A percentile compares a stretch with the other conserved stretches of the same genome.
phyloP scores from a whole-genome alignment of 2,797 vertebrate species.

The Tenualosa ilisha region DNA sequence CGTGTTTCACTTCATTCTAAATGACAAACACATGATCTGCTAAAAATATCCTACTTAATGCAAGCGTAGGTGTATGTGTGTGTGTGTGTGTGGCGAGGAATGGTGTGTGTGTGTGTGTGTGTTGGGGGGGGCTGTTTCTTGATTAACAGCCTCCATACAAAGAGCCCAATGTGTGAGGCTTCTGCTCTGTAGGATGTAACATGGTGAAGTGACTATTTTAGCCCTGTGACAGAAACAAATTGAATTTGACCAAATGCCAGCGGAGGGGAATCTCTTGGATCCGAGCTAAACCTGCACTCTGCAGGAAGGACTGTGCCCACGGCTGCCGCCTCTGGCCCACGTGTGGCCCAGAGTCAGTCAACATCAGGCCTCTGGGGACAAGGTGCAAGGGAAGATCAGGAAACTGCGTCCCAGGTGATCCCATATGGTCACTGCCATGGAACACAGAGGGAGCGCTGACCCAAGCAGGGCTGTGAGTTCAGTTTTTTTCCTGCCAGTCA shows the following conservation, averaged over 20 bases:
- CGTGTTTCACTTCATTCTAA: conserved; percentile 21
- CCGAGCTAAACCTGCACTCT: conserved; percentile 28
- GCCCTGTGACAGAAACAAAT: conserved; percentile 53
- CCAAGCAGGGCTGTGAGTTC: neutral
- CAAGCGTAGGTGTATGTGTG: conserved; percentile 16
- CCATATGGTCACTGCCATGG: too few relatives aligned
- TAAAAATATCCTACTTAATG: conserved; percentile 47
- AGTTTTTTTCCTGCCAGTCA: conserved; percentile 2
- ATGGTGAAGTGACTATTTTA: conserved; percentile 48
- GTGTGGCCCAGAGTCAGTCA: neutral
- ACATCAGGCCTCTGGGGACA: neutral
- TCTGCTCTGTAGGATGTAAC: conserved; percentile 34
- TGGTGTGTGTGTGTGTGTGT: conserved; percentile 2
- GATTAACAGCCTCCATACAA: conserved; percentile 47
- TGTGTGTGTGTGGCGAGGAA: conserved; percentile 10
- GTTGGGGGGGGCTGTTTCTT: conserved; percentile 21
- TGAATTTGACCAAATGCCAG: conserved; percentile 33
- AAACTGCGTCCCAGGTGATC: neutral
- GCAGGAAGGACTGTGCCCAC: neutral
- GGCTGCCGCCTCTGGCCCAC: too few relatives aligned
- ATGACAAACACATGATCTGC: conserved; percentile 41
- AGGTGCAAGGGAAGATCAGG: conserved; percentile 38
- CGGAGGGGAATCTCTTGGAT: conserved; percentile 8
- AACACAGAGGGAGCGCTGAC: neutral
- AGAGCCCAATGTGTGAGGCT: conserved; percentile 38